A percentile compares a stretch with the other conserved stretches of the same genome.
Evolutionary conservation across 2,113 vertebrate genomes (phyloP).

Genomic region (Psophia crepitans): DNA sequence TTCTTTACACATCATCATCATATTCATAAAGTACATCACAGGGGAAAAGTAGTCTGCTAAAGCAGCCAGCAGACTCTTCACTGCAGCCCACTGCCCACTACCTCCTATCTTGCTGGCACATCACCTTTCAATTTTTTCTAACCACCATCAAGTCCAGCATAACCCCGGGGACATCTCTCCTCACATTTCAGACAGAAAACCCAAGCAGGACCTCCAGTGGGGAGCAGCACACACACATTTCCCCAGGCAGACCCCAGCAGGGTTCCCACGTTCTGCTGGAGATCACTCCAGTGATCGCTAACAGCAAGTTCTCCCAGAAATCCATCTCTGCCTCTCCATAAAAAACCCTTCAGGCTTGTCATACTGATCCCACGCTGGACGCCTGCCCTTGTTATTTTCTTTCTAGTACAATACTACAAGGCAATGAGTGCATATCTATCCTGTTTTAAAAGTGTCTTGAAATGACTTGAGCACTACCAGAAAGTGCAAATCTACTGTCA

Average conservation of each 20-base stretch:
- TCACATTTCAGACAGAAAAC: background rate
- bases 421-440: rapidly evolving
- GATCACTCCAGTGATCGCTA: rapidly evolving
- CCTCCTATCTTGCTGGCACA: background rate
- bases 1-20: background rate
- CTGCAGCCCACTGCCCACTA: too few species aligned
- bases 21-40: background rate
- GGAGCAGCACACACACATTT: rapidly evolving
- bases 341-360: background rate
- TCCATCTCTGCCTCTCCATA: background rate
- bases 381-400: background rate
- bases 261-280: background rate
- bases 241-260: background rate
- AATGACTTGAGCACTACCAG: background rate
- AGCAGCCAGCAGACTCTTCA: background rate
- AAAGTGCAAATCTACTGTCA: background rate
- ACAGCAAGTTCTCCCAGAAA: background rate
- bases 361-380: background rate
- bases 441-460: background rate
- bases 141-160: too few species aligned
- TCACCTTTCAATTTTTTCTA: background rate
- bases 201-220: background rate
- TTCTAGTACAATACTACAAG: background rate
- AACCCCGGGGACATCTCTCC: rapidly evolving
- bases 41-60: background rate